These are phyloP conservation scores for Halocaridina rubra DNA, from an alignment of 2,888 invertebrate species.

Conservation along the genomic window DNA sequence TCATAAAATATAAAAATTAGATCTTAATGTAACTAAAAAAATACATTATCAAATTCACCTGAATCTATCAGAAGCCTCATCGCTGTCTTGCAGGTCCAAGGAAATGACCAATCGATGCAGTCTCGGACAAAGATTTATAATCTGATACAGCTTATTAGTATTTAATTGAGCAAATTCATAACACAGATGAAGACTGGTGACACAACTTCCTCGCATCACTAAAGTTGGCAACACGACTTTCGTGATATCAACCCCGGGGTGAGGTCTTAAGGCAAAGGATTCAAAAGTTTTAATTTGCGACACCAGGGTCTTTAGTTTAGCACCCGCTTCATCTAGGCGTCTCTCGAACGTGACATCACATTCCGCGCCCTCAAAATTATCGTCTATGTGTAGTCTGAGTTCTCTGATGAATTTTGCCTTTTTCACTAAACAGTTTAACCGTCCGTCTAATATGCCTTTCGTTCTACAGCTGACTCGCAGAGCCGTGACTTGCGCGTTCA, in stretches of 20 bases:
- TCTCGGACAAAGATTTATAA: constrained; percentile 50
- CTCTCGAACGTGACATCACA: not conserved
- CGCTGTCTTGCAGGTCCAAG: not conserved
- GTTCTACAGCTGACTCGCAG: constrained; percentile 23
- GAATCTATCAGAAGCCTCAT: constrained; percentile 28
- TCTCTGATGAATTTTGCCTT: constrained; percentile 24
- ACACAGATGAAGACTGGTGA: constrained; percentile 42
- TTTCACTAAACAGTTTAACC: not conserved
- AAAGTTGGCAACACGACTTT: constrained; percentile 33
- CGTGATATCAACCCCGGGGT: constrained; percentile 22
- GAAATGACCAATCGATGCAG: constrained; percentile 34
- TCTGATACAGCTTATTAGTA: constrained; percentile 28
- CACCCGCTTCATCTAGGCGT: constrained; percentile 1
- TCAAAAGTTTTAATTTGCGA: constrained; percentile 23
- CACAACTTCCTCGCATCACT: not conserved
- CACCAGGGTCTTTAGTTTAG: constrained; percentile 24
- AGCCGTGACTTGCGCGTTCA: not conserved
- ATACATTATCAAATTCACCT: too few relatives aligned
- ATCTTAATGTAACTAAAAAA: too few relatives aligned
- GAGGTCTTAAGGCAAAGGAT: constrained; percentile 12
- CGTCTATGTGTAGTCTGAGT: constrained; percentile 24
- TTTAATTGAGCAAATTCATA: constrained; percentile 10
- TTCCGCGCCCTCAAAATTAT: constrained; percentile 21
- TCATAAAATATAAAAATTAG: too few relatives aligned
- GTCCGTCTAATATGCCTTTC: not conserved